phyloP scores from a whole-genome alignment of 1,140 invertebrate genomes.

The Bombus confusus region DNA sequence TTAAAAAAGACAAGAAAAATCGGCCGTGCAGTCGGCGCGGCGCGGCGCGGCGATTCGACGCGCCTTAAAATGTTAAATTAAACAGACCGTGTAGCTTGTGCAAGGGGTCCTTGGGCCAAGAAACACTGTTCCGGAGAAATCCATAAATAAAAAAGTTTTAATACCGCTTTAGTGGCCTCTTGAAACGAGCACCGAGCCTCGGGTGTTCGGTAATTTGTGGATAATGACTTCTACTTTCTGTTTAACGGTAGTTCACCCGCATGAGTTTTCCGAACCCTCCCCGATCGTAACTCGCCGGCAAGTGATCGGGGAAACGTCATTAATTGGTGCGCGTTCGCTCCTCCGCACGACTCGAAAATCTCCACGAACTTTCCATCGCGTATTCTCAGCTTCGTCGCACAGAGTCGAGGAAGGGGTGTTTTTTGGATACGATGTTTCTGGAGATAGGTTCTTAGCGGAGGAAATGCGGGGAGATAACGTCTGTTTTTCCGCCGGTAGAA shows the following conservation, averaged over 20 bases:
- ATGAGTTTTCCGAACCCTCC: constrained; percentile 16
- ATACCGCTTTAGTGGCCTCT: constrained; percentile 40
- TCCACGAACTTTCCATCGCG: neutral
- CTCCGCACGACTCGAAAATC: neutral
- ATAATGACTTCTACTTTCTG: constrained; percentile 54
- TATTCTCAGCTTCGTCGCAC: neutral
- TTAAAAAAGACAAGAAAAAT: neutral
- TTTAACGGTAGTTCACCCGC: constrained; percentile 45
- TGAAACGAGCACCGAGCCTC: constrained; percentile 29
- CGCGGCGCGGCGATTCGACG: neutral
- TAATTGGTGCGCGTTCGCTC: constrained; percentile 39
- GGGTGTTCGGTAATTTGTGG: constrained; percentile 48
- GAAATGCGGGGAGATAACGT: neutral
- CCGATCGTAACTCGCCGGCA: constrained; percentile 20
- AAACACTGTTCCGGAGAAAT: neutral
- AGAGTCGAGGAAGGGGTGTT: neutral
- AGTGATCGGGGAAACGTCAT: constrained; percentile 31
- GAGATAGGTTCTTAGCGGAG: neutral
- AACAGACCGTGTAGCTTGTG: neutral
- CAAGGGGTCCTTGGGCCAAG: neutral
- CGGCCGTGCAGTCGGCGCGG: no score
- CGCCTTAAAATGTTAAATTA: constrained; percentile 51
- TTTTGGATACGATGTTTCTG: neutral
- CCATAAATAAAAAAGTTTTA: constrained; percentile 62
- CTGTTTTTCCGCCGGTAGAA: neutral